Percentiles rank a stretch among this genome's conserved stretches.
phyloP scores from a whole-genome alignment of 2,888 invertebrate species.

The Furcula furcula region DNA sequence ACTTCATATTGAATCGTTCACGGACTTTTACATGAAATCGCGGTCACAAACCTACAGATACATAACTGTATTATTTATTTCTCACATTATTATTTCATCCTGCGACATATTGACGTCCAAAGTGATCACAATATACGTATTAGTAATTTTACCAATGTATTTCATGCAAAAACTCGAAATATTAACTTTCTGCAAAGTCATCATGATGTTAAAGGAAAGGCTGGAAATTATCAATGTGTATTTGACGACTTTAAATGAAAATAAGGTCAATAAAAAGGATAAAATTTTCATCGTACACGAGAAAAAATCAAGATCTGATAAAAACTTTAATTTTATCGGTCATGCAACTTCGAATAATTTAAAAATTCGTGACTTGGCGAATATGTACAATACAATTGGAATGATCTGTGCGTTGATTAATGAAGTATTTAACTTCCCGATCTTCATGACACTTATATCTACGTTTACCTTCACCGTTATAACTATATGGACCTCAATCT shows the following conservation, averaged over 20 bases:
- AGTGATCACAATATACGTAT: constrained; percentile 6
- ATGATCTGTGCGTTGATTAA: constrained; percentile 45
- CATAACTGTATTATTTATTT: constrained; percentile 22
- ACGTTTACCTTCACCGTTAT: constrained; percentile 53
- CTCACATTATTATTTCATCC: constrained; percentile 21
- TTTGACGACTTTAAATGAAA: constrained; percentile 38
- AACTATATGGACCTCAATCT: constrained; percentile 50
- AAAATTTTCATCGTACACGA: constrained; percentile 34
- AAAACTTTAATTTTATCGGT: constrained; percentile 36
- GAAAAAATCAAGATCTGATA: constrained; percentile 19
- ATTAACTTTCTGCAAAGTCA: constrained; percentile 41
- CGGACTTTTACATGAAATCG: constrained; percentile 36
- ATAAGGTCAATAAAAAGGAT: constrained; percentile 25
- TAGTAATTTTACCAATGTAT: constrained; percentile 30
- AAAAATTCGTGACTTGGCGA: constrained; percentile 48
- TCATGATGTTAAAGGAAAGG: constrained; percentile 41
- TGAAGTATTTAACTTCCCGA: constrained; percentile 52
- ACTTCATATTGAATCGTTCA: constrained; percentile 29
- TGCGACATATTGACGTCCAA: constrained; percentile 27
- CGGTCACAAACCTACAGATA: constrained; percentile 19
- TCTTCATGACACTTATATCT: constrained; percentile 53
- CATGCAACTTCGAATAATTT: constrained; percentile 31
- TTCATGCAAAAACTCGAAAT: constrained; percentile 48
- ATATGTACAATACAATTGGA: constrained; percentile 47
- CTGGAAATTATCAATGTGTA: constrained; percentile 44